Base-by-base conservation (phyloP, 2,113 vertebrate species). In the Machaerirhynchus nigripectus region DNA sequence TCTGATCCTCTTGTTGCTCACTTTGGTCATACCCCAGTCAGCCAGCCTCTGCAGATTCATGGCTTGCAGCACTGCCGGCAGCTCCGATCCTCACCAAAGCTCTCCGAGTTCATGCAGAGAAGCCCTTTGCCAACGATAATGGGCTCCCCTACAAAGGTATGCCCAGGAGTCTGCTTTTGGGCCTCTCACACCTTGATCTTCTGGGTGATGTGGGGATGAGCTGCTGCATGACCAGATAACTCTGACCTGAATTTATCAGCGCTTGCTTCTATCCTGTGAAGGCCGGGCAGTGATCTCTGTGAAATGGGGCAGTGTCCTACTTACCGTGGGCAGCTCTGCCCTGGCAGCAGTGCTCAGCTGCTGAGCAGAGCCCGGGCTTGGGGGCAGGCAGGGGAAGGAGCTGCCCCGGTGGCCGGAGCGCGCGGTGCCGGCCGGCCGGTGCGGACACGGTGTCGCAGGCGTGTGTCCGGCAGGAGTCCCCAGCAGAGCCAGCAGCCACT, bases 61-160 rank as follows among this genome's bases (percentile, higher is more conserved):
- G 96, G 91, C 37, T 85, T 98, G 46, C 98, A 96, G 88, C 98
- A 94, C 55, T 98, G 95, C 97, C 97, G 99, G 23, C 98, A 98
- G n/a, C 97, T 99, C 31, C 97, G 99, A 6, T 98, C 99, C 49
- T 99, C 99, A 2, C 99, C 99, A 5, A 98, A 99, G 89, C 98
- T 99, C 73, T 99, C 99, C 0, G 99, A 99, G 90, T 98, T 99
- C 93, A 98, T 99, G 97, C 99, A 99, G 98, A 98, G 99, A 20
- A 99, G 97, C 94, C 99, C 99, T 37, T 97, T 99, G 49, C 99
- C 99, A 74, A 99, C 99, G 6, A 99, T 99, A 95, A 80, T 99
- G 91, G 99, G 99, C 91, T 99, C 99, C 69, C 99, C 99, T 3
- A 98, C 98, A 56, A 99, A 99, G 98, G 99, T 99, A 90, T 88